Evolutionary conservation across 2,797 vertebrate genomes (phyloP).

Genomic region (Arnoldichthys spilopterus): DNA sequence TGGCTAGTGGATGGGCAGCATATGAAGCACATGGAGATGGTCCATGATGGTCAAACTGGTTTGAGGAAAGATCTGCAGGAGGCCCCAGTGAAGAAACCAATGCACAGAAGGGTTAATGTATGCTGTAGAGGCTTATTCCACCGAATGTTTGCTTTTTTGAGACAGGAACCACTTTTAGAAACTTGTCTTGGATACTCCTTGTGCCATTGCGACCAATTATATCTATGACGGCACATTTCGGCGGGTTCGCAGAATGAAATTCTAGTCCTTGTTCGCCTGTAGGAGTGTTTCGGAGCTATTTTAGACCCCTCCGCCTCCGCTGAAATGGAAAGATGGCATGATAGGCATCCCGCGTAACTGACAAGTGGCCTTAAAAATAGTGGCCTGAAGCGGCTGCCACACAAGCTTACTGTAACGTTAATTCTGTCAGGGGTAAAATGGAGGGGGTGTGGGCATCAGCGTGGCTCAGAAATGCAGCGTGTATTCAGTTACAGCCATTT

Average conservation of each 20-base stretch:
- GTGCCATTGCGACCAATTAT: slow-evolving; percentile 23
- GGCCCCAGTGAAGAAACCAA: background rate
- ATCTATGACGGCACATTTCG: slow-evolving; percentile 2
- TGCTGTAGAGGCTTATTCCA: background rate
- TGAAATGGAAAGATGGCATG: slow-evolving; percentile 35
- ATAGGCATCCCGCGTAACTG: slow-evolving; percentile 39
- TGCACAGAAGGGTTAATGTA: background rate
- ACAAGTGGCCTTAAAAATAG: slow-evolving; percentile 58
- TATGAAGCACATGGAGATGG: no score
- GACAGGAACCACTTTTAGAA: slow-evolving; percentile 21
- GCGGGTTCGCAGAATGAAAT: background rate
- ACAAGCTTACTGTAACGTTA: slow-evolving; percentile 32
- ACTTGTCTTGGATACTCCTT: background rate
- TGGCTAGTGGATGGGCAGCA: no score
- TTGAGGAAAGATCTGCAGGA: no score
- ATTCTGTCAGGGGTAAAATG: background rate
- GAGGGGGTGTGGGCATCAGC: slow-evolving; percentile 1
- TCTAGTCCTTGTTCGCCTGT: slow-evolving; percentile 4
- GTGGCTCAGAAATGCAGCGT: slow-evolving; percentile 24
- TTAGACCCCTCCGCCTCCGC: slow-evolving; percentile 20
- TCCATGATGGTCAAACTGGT: no score
- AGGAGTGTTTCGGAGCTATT: slow-evolving; percentile 33
- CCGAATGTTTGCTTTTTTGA: background rate
- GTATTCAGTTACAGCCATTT: slow-evolving; percentile 27
- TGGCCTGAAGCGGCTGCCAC: background rate